These are phyloP conservation scores for Callinectes sapidus DNA, from an alignment of 2,888 invertebrate genomes.

Conservation along the genomic window DNA sequence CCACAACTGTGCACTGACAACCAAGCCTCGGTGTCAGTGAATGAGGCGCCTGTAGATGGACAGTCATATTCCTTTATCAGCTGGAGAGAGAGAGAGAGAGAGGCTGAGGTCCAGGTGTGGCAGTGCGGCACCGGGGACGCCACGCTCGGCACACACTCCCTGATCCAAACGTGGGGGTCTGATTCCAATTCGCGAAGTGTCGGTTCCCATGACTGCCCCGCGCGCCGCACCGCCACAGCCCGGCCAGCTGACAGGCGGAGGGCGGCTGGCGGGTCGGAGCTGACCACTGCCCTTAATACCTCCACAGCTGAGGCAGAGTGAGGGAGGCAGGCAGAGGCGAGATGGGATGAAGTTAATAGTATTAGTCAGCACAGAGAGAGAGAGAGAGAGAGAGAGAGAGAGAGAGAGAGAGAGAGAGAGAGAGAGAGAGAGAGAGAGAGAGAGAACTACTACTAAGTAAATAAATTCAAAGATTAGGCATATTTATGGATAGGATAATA, in stretches of 20 bases:
- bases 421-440: constrained; percentile 1
- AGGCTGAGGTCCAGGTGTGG: not conserved
- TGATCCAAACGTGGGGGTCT: not conserved
- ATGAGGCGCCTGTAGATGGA: not conserved
- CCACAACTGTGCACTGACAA: no score
- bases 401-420: constrained; percentile 1
- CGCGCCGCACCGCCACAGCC: not conserved
- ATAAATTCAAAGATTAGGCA: no score
- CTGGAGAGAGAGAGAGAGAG: not conserved
- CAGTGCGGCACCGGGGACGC: not conserved
- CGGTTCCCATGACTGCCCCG: constrained; percentile 6
- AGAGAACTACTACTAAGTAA: no score
- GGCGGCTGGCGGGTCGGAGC: not conserved
- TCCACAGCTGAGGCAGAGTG: not conserved
- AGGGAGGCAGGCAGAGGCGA: not conserved
- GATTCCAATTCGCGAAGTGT: constrained; percentile 8
- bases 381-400: constrained; percentile 1
- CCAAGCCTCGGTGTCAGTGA: no score
- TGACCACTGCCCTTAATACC: not conserved
- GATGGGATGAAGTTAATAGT: not conserved
- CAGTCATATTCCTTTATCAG: not conserved
- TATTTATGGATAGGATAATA: no score
- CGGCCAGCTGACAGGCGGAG: not conserved
- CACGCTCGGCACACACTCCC: not conserved
- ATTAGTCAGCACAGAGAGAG: not conserved